phyloP scores from a whole-genome alignment of 53 echinoderm and acorn worm species.

The Astropecten irregularis region DNA sequence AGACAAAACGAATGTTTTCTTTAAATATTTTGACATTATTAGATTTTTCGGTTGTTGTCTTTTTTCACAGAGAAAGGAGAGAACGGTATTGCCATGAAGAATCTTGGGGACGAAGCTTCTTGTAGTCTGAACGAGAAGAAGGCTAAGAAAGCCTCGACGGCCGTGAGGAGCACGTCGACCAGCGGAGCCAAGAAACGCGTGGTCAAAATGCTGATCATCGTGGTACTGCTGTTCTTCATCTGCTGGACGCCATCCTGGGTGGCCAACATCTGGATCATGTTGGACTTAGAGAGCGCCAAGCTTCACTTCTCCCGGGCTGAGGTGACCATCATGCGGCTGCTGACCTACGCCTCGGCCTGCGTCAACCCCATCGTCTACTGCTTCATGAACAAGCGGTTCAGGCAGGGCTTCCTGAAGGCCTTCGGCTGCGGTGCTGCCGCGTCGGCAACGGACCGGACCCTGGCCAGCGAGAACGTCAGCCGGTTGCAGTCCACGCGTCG shows the following conservation, averaged over 20 bases:
- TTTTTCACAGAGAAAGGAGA: constrained; percentile 76
- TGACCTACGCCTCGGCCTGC: constrained; percentile 89
- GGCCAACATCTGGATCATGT: constrained; percentile 77
- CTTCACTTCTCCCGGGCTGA: constrained; percentile 37
- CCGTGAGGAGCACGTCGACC: constrained; percentile 71
- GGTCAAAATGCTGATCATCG: constrained; percentile 89
- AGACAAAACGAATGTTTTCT: background rate
- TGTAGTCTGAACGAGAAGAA: constrained; percentile 12
- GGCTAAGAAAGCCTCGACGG: constrained; percentile 42
- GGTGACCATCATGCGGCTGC: constrained; percentile 61
- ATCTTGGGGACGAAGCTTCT: constrained; percentile 48
- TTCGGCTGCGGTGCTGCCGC: constrained; percentile 71
- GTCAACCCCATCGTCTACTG: constrained; percentile 96
- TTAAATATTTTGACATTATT: background rate
- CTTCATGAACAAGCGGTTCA: constrained; percentile 97
- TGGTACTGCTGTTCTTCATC: constrained; percentile 85
- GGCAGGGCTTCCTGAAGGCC: constrained; percentile 90
- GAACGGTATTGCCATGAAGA: constrained; percentile 82
- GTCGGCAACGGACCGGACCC: constrained; percentile 17
- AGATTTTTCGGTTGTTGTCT: too few relatives aligned
- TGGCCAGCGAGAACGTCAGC: constrained; percentile 40
- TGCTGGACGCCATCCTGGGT: constrained; percentile 96
- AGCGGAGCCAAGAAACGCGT: constrained; percentile 83
- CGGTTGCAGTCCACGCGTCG: constrained; percentile 62
- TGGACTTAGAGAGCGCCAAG: constrained; percentile 37